Percentiles rank a stretch among this genome's conserved stretches.
These are phyloP conservation scores for Uria lomvia DNA, from an alignment of 2,113 vertebrate genomes.

Conservation along the genomic window DNA sequence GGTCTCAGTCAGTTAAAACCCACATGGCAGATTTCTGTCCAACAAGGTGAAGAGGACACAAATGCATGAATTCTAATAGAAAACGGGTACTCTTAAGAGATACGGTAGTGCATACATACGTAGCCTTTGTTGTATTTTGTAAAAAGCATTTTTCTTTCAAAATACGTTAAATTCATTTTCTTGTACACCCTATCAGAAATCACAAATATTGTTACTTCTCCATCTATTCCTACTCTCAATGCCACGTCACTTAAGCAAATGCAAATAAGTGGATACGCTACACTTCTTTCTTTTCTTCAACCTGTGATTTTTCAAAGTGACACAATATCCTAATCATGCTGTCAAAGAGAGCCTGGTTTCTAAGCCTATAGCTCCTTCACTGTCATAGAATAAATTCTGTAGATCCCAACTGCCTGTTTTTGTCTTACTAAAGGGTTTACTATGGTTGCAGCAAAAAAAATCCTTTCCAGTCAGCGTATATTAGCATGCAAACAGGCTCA, in stretches of 20 bases:
- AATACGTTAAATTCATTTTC: neutral
- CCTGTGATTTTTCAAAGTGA: neutral
- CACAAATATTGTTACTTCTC: neutral
- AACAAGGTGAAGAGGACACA: neutral
- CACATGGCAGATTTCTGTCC: neutral
- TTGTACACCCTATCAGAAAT: neutral
- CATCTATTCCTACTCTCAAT: neutral
- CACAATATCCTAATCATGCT: neutral
- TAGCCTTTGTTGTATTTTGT: neutral
- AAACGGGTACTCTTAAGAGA: neutral
- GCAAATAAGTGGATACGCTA: neutral
- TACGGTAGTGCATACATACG: rapidly evolving
- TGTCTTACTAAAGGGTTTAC: neutral
- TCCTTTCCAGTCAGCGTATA: neutral
- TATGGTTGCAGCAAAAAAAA: neutral
- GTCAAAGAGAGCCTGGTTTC: neutral
- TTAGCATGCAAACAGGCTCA: neutral
- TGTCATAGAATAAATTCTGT: neutral
- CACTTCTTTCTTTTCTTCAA: neutral
- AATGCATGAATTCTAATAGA: neutral
- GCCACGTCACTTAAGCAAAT: neutral
- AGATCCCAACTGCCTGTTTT: neutral
- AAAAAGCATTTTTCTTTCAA: neutral
- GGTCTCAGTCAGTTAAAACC: neutral
- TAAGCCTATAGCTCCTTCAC: neutral